phyloP scores from a whole-genome alignment of 2,888 invertebrate genomes.

The Amiota mariae region DNA sequence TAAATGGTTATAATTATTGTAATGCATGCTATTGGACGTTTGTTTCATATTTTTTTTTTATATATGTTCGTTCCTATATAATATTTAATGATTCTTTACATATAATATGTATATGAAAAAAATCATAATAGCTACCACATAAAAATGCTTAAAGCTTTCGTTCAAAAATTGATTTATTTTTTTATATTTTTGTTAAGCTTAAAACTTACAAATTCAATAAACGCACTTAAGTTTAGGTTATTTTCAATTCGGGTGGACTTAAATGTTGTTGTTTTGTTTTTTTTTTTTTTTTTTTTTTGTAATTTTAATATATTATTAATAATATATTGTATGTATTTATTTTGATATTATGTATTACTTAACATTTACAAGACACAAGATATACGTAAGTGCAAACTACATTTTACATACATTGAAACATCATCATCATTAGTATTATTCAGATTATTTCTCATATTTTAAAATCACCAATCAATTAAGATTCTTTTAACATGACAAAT shows the following conservation, averaged over 20 bases:
- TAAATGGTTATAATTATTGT: neutral
- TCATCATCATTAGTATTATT: constrained; percentile 1
- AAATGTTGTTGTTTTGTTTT: neutral
- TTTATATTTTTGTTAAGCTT: constrained; percentile 9
- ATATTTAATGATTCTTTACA: neutral
- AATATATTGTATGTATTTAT: neutral
- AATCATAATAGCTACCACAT: neutral
- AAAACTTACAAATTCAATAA: constrained; percentile 23
- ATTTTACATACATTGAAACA: constrained; percentile 17
- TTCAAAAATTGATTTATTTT: neutral
- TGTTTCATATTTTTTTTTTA: constrained; percentile 44
- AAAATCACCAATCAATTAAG: neutral
- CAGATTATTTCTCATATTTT: neutral
- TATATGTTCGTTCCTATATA: constrained; percentile 3
- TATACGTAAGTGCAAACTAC: neutral
- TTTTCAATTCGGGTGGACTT: constrained; percentile 1
- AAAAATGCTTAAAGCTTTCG: constrained; percentile 22
- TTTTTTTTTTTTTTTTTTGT: constrained; percentile 4
- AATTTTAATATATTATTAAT: neutral
- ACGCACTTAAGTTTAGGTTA: constrained; percentile 21
- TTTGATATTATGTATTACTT: constrained; percentile 1
- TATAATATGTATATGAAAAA: neutral
- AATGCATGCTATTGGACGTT: constrained; percentile 59
- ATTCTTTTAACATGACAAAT: neutral
- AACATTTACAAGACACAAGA: constrained; percentile 19